Conservation (phyloP, 2,797 vertebrate genomes). For the Rhynchotus rufescens region DNA sequence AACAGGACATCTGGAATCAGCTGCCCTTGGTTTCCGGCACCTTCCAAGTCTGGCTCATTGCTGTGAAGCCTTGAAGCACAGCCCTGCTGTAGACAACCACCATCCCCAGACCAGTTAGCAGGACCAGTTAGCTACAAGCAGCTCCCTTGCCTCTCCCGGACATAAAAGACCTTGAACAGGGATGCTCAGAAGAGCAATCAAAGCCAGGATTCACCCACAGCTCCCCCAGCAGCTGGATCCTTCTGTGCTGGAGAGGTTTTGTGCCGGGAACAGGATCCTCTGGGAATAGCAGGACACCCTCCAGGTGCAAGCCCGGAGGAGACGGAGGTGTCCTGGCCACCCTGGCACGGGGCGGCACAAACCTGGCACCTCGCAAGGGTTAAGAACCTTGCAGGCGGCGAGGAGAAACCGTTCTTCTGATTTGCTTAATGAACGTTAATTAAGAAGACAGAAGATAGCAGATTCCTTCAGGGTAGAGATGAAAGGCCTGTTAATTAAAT, state of each 20-base stretch:
- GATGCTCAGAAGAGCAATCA: not conserved
- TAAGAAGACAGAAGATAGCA: constrained; percentile 84
- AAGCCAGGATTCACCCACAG: not conserved
- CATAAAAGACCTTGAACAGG: fast-evolving
- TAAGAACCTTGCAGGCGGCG: constrained; percentile 65
- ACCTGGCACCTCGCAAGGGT: constrained; percentile 51
- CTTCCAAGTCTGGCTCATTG: not conserved
- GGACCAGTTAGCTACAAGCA: not conserved
- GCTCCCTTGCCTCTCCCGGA: not conserved
- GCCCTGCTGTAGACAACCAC: not conserved
- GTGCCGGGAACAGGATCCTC: not conserved
- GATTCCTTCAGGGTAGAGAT: constrained; percentile 82
- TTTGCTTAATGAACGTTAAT: constrained; percentile 85
- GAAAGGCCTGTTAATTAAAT: constrained; percentile 85
- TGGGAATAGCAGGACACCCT: too few species aligned
- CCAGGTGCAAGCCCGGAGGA: not conserved
- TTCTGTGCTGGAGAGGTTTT: not conserved
- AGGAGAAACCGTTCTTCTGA: constrained; percentile 74
- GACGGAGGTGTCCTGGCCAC: not conserved
- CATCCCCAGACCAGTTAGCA: not conserved
- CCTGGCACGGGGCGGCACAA: not conserved
- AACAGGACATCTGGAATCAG: not conserved
- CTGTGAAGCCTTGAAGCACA: fast-evolving
- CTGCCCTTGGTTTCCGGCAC: fast-evolving
- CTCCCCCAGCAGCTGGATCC: not conserved